Evolutionary conservation across 2,113 vertebrate genomes (phyloP), one percentile per base, ranked within the genome.

Genomic region (Apteryx mantelli): DNA sequence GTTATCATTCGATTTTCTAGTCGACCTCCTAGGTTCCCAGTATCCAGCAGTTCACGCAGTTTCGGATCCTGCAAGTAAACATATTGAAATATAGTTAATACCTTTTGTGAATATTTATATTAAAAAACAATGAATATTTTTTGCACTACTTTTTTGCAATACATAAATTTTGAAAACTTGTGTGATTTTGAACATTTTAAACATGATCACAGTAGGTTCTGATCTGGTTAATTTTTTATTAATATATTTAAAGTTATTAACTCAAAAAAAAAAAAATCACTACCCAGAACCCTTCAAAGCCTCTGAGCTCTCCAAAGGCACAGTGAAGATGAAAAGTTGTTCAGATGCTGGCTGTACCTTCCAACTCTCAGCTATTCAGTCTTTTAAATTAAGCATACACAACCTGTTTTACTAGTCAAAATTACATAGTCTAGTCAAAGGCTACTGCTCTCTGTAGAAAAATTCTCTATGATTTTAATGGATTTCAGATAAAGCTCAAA

Each of bases 1-100:
- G 99, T 99, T 91, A 99, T 96, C 99, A 99, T 99, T 81, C 99
- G 98, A 91, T 98, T 99, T 93, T 99, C 99, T 97, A 99, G 97
- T 64, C 99, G 98, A 19, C 99, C 99, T 55, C 97, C 98, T 8
- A 98, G 82, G 9, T 98, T 99, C 55, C 99, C 99, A 68, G 98
- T 98, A 36, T 99, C 99, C 98, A 99, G 94, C 36, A 99, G 98
- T 87, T 99, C 99, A 0, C 99, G 99, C 91, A 99, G 97, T 93
- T 99, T 99, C 4, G 98, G 98, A 76, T 99, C 99, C 99, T 99
- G 93, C 64, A 63, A 74, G 61, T 4, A 83, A 77, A 96, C 75
- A 40, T 2, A 38, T 20, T 2, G 46, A 2, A 73, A 84, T 64
- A 36, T 8, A 5, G 32, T 91, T 65, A 20, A 63, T 18, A 46